Percentiles rank a stretch among this genome's conserved stretches.
Conservation (phyloP, 2,113 vertebrate species). For the Rhea americana region DNA sequence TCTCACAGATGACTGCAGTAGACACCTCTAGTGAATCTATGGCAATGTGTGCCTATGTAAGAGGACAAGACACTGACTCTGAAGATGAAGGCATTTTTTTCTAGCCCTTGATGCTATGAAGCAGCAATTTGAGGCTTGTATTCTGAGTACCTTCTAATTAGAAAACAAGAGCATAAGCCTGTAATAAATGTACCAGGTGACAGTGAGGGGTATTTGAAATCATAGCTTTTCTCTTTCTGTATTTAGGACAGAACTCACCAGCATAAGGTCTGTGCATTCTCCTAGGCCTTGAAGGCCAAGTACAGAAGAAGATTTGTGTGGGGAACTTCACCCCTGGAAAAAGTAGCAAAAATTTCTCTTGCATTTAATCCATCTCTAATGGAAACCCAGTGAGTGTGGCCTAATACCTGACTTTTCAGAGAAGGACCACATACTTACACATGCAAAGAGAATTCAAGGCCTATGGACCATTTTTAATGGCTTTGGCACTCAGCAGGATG, state of each 20-base stretch:
- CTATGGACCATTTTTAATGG: background rate
- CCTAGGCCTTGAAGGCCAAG: background rate
- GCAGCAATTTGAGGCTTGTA: background rate
- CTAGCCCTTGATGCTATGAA: background rate
- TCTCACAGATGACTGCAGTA: rapidly evolving
- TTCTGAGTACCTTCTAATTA: background rate
- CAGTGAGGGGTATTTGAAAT: rapidly evolving
- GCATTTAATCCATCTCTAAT: background rate
- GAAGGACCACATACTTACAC: background rate
- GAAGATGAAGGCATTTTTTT: background rate
- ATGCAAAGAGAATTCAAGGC: background rate
- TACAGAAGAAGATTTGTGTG: background rate
- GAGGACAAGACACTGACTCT: too few species aligned
- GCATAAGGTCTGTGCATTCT: background rate
- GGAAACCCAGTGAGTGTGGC: background rate
- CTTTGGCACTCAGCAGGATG: background rate
- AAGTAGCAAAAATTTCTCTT: background rate
- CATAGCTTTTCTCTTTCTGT: background rate
- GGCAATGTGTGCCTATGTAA: background rate
- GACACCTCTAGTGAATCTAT: background rate
- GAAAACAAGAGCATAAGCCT: rapidly evolving
- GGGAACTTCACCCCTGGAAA: background rate
- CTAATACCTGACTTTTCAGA: background rate
- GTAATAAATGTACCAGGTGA: background rate
- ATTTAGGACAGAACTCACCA: background rate